Percentiles rank a stretch among this genome's conserved stretches.
phyloP scores from a whole-genome alignment of 2,113 vertebrate genomes.

The Phainopepla nitens region DNA sequence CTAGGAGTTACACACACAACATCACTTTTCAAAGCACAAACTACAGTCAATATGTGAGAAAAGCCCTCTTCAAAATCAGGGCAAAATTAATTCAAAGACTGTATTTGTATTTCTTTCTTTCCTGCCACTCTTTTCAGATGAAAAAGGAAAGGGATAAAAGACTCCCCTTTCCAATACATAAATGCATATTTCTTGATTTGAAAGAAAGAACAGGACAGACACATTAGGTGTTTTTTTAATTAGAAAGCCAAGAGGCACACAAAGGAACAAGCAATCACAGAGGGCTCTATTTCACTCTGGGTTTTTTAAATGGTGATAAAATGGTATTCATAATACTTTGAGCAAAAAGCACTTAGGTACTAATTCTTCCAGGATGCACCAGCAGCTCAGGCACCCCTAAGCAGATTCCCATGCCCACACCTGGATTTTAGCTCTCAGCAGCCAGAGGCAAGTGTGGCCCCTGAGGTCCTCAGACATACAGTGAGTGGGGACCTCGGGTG shows the following conservation, averaged over 20 bases:
- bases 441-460: neutral
- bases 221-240: neutral
- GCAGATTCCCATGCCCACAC: neutral
- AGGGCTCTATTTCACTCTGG: neutral
- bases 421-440: neutral
- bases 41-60: neutral
- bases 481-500: rapidly evolving
- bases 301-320: neutral
- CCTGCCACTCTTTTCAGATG: neutral
- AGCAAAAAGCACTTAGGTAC: neutral
- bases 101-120: neutral
- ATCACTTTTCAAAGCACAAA: neutral
- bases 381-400: neutral
- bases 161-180: neutral
- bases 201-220: neutral
- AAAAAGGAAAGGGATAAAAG: neutral
- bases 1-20: neutral
- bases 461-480: rapidly evolving
- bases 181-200: neutral
- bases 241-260: neutral
- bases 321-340: neutral
- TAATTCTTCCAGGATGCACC: neutral
- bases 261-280: neutral
- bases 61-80: neutral
- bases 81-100: neutral